phyloP scores from a whole-genome alignment of 2,888 invertebrate species.

The Allophyes oxyacanthae region DNA sequence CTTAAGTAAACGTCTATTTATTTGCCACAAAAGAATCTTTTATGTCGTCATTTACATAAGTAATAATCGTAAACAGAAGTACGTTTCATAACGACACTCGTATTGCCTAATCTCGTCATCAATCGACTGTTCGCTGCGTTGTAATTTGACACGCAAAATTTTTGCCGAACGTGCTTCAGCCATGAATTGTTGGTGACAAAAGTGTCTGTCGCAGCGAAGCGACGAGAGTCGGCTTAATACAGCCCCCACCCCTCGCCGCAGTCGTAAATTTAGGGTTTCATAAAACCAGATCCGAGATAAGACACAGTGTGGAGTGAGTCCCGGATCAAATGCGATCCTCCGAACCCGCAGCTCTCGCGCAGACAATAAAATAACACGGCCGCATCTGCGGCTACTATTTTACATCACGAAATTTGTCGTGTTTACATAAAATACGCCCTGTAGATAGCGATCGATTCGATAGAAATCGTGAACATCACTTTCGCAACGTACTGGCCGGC shows the following conservation, averaged over 20 bases:
- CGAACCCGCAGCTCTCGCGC: constrained; percentile 71
- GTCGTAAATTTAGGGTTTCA: constrained; percentile 90
- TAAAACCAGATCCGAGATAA: constrained; percentile 89
- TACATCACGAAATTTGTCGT: constrained; percentile 84
- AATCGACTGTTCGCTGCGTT: constrained; percentile 71
- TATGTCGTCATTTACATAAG: constrained; percentile 59
- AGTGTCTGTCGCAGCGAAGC: constrained; percentile 83
- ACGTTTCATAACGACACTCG: constrained; percentile 67
- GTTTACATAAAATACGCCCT: constrained; percentile 87
- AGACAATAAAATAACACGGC: constrained; percentile 86
- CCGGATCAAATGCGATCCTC: constrained; percentile 88
- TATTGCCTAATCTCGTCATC: constrained; percentile 74
- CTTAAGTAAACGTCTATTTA: constrained; percentile 54
- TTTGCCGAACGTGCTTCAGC: constrained; percentile 84
- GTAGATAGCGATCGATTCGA: constrained; percentile 84
- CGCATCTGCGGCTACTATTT: constrained; percentile 86
- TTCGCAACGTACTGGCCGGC: constrained; percentile 72
- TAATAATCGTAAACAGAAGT: constrained; percentile 68
- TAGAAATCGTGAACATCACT: constrained; percentile 80
- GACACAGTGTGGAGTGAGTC: constrained; percentile 87
- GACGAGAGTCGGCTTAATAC: constrained; percentile 85
- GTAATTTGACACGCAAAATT: constrained; percentile 86
- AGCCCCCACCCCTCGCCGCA: constrained; percentile 85
- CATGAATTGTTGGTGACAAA: constrained; percentile 87
- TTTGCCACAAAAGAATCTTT: constrained; percentile 57